phyloP scores from a whole-genome alignment of 1,140 invertebrate genomes.

The Drosophila sechellia region DNA sequence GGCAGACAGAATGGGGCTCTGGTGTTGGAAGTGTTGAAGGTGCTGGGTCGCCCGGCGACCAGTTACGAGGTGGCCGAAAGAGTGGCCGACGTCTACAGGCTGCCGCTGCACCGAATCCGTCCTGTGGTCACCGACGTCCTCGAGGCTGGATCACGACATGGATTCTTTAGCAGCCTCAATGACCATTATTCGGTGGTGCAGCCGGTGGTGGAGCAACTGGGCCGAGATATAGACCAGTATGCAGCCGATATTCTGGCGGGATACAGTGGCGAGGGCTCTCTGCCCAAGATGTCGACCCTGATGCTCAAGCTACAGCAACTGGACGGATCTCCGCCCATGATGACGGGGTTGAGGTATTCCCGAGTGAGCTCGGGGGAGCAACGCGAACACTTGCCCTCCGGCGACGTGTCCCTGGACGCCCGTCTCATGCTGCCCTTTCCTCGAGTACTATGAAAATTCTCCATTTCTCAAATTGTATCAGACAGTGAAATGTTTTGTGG shows the following conservation, averaged over 20 bases:
- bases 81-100: slow-evolving; percentile 57
- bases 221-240: slow-evolving; percentile 64
- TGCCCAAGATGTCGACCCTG: slow-evolving; percentile 54
- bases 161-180: slow-evolving; percentile 48
- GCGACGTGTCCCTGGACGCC: slow-evolving; percentile 53
- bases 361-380: slow-evolving; percentile 40
- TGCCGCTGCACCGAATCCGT: slow-evolving; percentile 47
- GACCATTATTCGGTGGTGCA: slow-evolving; percentile 48
- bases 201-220: slow-evolving; percentile 54
- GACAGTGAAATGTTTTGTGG: slow-evolving; percentile 13
- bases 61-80: slow-evolving; percentile 54
- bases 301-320: slow-evolving; percentile 65
- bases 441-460: slow-evolving; percentile 17
- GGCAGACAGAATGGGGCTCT: slow-evolving; percentile 68
- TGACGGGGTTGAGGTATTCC: slow-evolving; percentile 7
- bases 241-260: slow-evolving; percentile 51
- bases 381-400: slow-evolving; percentile 46
- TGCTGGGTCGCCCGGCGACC: slow-evolving; percentile 62
- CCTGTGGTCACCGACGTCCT: slow-evolving; percentile 64
- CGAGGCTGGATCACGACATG: slow-evolving; percentile 37
- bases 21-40: slow-evolving; percentile 64
- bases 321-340: slow-evolving; percentile 50
- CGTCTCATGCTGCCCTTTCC: slow-evolving; percentile 19
- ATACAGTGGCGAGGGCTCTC: not conserved
- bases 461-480: slow-evolving; percentile 20